Conservation (phyloP, 2,888 invertebrate genomes). For the Melanostoma mellinum region DNA sequence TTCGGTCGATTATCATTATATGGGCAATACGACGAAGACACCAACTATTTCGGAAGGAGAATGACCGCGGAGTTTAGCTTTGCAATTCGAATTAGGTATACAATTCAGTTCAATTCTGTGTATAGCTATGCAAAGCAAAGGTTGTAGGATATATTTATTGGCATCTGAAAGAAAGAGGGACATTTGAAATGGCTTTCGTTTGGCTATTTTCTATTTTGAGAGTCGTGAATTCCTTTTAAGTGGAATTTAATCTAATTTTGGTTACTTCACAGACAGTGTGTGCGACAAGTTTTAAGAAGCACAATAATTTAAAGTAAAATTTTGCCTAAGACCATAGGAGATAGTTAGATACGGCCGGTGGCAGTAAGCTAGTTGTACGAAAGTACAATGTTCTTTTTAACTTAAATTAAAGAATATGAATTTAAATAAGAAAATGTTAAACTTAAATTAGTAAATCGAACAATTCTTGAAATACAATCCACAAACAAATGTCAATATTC, state of each 20-base stretch:
- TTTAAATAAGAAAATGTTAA: too few species aligned
- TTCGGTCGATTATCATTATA: conserved; percentile 61
- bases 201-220: conserved; percentile 30
- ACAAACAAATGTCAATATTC: too few species aligned
- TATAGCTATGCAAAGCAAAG: background rate
- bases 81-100: background rate
- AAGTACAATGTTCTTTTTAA: too few species aligned
- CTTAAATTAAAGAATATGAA: too few species aligned
- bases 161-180: conserved; percentile 36
- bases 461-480: too few species aligned
- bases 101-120: background rate
- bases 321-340: too few species aligned
- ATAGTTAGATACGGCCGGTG: too few species aligned
- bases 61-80: conserved; percentile 15
- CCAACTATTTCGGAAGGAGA: conserved; percentile 57
- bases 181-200: conserved; percentile 58
- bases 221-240: conserved; percentile 56
- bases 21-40: conserved; percentile 30
- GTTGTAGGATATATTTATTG: conserved; percentile 22
- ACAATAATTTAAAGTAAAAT: too few species aligned
- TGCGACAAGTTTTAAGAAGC: conserved; percentile 2
- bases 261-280: conserved; percentile 33
- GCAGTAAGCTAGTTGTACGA: too few species aligned
- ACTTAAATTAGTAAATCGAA: too few species aligned
- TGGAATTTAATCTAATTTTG: conserved; percentile 56